A percentile compares a stretch with the other conserved stretches of the same genome.
Evolutionary conservation across 2,888 invertebrate genomes (phyloP).

Genomic region (Ennomos fuscantarius): DNA sequence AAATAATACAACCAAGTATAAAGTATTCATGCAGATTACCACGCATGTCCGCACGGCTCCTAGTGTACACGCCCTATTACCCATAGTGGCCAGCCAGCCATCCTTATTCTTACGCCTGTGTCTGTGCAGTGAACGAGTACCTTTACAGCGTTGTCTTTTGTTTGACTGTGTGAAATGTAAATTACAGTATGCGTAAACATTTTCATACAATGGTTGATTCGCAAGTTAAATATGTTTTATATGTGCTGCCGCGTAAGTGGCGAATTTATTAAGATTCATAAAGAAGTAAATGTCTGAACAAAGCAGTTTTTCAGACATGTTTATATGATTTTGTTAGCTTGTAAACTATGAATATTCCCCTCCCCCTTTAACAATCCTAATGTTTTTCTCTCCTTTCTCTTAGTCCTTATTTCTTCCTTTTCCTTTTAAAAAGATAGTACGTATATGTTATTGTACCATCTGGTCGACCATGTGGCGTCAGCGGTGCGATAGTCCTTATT

Average conservation of each 20-base stretch:
- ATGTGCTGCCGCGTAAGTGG: slow-evolving; percentile 13
- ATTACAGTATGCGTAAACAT: slow-evolving; percentile 26
- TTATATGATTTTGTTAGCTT: too few relatives aligned
- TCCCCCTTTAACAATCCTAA: too few relatives aligned
- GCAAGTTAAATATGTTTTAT: slow-evolving; percentile 15
- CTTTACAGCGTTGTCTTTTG: slow-evolving; percentile 38
- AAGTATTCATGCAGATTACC: slow-evolving; percentile 33
- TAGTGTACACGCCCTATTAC: slow-evolving; percentile 49
- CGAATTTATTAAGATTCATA: slow-evolving; percentile 13
- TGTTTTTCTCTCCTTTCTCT: too few relatives aligned
- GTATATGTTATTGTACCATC: too few relatives aligned
- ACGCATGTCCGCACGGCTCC: slow-evolving; percentile 35
- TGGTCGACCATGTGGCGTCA: too few relatives aligned
- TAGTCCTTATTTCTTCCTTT: too few relatives aligned
- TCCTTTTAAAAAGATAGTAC: too few relatives aligned
- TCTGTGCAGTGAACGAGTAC: slow-evolving; percentile 33
- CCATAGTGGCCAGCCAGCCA: slow-evolving; percentile 40
- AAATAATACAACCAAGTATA: slow-evolving; percentile 1
- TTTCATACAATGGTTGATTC: slow-evolving; percentile 29
- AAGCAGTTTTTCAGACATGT: too few relatives aligned
- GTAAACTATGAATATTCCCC: too few relatives aligned
- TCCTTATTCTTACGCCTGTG: slow-evolving; percentile 33
- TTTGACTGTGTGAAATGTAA: slow-evolving; percentile 33
- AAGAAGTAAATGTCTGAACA: slow-evolving; percentile 3
- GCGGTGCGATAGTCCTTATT: too few relatives aligned